Base-by-base conservation (phyloP, 2,797 vertebrate genomes). In the Propithecus perrieri region DNA sequence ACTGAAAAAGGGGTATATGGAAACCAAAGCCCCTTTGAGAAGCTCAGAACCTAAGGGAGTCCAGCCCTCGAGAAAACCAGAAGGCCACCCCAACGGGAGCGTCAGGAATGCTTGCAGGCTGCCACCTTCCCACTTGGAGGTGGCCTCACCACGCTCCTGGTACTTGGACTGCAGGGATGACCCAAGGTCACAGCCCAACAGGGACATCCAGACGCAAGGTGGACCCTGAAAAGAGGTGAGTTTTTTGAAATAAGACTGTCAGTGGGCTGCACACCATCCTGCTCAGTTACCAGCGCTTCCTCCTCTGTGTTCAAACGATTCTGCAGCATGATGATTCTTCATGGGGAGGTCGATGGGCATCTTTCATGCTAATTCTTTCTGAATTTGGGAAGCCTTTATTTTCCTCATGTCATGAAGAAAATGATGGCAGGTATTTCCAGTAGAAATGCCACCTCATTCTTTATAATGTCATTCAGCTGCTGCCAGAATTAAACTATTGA, bases 401-500 rank as follows among this genome's bases (percentile, higher is more conserved):
- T 98, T 95, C 96, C 95, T 96, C 48, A 79, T 50, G 87, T 97
- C 94, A 97, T 97, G 96, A 93, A 97, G 97, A 97, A 98, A 98
- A 97, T 67, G 96, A 98, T 97, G 98, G 98, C 97, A 98, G 97
- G 96, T 97, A 98, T 98, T 97, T 98, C 98, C 76, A 91, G 96
- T 90, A 97, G 97, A 98, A 98, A 98, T 98, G 97, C 96, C 98
- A 98, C 92, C 0, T 0, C 96, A 96, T 95, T 95, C 96, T 97
- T 98, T 96, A 97, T 98, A 98, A 98, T 97, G 98, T 97, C 98
- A 98, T 94, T 98, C 98, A 86, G 84, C 80, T 86, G 76, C 98
- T 97, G 95, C 96, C 79, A 96, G 97, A 98, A 98, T 98, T 97
- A 98, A 98, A 97, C 96, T 96, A 94, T 94, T 98, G 98, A 97